Evolutionary conservation across 1,140 invertebrate genomes (phyloP).

Genomic region (Lepidurus arcticus): DNA sequence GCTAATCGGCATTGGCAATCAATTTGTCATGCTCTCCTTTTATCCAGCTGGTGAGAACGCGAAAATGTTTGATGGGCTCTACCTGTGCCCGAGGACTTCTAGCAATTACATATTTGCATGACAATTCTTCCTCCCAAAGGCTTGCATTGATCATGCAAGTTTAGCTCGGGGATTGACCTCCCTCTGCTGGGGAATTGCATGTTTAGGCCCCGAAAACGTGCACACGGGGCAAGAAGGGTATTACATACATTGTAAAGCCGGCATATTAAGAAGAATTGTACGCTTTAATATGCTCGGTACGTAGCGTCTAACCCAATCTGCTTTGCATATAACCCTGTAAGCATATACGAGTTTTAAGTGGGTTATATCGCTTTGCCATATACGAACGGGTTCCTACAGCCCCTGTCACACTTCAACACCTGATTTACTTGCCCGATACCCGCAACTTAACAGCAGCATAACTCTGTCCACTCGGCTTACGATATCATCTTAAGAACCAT

Average conservation of each 20-base stretch:
- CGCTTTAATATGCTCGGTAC: constrained; percentile 6
- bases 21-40: constrained; percentile 3
- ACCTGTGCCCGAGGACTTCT: not conserved
- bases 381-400: not conserved
- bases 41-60: constrained; percentile 12
- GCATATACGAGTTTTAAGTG: not conserved
- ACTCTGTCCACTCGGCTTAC: not conserved
- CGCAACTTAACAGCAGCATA: constrained; percentile 14
- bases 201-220: not conserved
- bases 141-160: not conserved
- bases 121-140: not conserved
- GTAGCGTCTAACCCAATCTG: not conserved
- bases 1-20: constrained; percentile 1
- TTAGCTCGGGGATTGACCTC: not conserved
- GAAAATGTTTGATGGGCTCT: not conserved
- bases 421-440: not conserved
- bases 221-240: not conserved
- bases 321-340: constrained; percentile 3
- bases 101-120: not conserved
- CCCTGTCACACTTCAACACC: constrained; percentile 15
- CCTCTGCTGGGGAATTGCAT: not conserved
- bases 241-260: not conserved
- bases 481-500: not conserved
- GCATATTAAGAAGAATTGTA: constrained; percentile 3
- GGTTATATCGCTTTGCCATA: not conserved